Evolutionary conservation across 2,113 vertebrate genomes (phyloP).

Genomic region (Carassius auratus): DNA sequence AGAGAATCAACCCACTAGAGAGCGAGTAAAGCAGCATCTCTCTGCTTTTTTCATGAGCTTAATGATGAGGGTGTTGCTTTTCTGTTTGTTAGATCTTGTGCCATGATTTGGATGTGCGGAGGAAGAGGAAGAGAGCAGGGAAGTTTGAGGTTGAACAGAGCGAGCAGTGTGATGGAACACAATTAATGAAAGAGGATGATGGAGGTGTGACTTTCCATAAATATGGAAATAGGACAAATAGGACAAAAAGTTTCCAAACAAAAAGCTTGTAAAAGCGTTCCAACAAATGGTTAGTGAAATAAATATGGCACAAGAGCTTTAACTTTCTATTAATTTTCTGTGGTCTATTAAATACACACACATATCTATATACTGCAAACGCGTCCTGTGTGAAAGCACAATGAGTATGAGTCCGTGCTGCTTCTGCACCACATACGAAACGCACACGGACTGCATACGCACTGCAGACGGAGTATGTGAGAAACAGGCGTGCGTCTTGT

Average conservation of each 20-base stretch:
- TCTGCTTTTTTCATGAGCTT: constrained; percentile 52
- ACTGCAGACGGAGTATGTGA: too few species aligned
- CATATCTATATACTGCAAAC: too few species aligned
- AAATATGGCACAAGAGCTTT: too few species aligned
- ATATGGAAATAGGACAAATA: not conserved
- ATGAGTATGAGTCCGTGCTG: too few species aligned
- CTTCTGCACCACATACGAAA: too few species aligned
- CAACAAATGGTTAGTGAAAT: too few species aligned
- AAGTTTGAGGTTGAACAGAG: constrained; percentile 2
- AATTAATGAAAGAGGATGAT: not conserved
- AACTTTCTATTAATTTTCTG: too few species aligned
- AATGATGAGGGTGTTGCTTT: constrained; percentile 51
- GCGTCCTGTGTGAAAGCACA: too few species aligned
- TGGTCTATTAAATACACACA: too few species aligned
- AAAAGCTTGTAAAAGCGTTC: too few species aligned
- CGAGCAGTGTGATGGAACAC: not conserved
- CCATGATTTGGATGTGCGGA: constrained; percentile 50
- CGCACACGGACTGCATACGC: too few species aligned
- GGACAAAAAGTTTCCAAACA: not conserved
- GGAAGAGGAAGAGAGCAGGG: constrained; percentile 20
- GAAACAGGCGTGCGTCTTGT: too few species aligned
- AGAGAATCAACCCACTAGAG: constrained; percentile 29
- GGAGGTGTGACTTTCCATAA: not conserved
- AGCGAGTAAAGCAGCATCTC: constrained; percentile 41
- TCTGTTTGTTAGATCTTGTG: constrained; percentile 51